phyloP scores from a whole-genome alignment of 30 jellyfish, hydroid and myxozoan genomes.

The Sanderia malayensis region DNA sequence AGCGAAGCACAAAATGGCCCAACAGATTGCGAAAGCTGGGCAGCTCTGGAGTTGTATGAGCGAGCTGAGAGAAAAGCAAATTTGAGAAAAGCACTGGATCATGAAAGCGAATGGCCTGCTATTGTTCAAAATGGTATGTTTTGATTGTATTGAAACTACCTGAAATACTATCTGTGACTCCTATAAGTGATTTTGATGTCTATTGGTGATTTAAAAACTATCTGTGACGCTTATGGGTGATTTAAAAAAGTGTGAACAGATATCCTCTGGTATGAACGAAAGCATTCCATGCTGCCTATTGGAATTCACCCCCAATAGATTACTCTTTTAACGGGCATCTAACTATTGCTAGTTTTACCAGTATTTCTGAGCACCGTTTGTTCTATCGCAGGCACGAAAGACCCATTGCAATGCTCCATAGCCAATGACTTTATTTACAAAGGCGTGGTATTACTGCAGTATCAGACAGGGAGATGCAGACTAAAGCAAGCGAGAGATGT shows the following conservation, averaged over 20 bases:
- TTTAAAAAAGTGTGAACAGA: too few species aligned
- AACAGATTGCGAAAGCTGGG: constrained; percentile 64
- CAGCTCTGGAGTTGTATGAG: constrained; percentile 47
- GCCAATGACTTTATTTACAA: constrained; percentile 55
- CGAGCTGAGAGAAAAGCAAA: constrained; percentile 50
- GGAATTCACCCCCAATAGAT: too few species aligned
- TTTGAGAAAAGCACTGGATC: constrained; percentile 47
- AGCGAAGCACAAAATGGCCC: constrained; percentile 66
- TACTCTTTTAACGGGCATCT: too few species aligned
- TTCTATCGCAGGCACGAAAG: constrained; percentile 38
- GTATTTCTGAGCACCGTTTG: too few species aligned
- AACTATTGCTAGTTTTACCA: too few species aligned
- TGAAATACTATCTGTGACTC: too few species aligned
- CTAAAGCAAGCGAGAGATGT: constrained; percentile 48
- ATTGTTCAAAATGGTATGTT: constrained; percentile 50
- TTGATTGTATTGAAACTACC: too few species aligned
- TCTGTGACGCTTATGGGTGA: too few species aligned
- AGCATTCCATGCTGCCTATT: too few species aligned
- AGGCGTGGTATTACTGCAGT: constrained; percentile 54
- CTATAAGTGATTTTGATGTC: too few species aligned
- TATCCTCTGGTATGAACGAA: too few species aligned
- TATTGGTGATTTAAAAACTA: too few species aligned
- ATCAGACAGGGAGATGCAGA: constrained; percentile 62
- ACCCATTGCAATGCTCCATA: constrained; percentile 58
- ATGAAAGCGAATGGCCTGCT: constrained; percentile 50